A percentile compares a stretch with the other conserved stretches of the same genome.
phyloP scores from a whole-genome alignment of 2,888 invertebrate species.

The Dasypolia templi region DNA sequence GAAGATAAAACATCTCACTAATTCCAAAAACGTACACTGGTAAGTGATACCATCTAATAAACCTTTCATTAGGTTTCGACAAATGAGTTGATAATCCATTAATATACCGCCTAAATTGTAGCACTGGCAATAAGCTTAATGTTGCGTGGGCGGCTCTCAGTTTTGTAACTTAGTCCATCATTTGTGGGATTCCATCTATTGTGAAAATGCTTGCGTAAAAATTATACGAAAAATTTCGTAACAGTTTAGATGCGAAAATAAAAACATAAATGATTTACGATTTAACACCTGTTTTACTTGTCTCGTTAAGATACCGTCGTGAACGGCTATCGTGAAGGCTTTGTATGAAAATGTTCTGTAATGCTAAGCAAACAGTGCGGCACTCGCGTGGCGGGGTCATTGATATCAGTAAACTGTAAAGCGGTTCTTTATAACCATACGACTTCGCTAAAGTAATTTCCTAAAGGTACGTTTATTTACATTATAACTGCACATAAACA shows the following conservation, averaged over 20 bases:
- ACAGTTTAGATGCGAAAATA: conserved; percentile 33
- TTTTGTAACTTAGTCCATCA: conserved; percentile 40
- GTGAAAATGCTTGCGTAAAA: conserved; percentile 43
- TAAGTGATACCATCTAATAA: conserved; percentile 34
- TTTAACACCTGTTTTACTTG: conserved; percentile 63
- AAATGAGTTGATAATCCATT: conserved; percentile 45
- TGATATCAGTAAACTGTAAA: conserved; percentile 70
- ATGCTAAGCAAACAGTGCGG: conserved; percentile 70
- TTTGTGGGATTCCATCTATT: conserved; percentile 40
- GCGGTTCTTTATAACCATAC: conserved; percentile 67
- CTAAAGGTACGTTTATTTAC: conserved; percentile 56
- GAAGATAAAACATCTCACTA: conserved; percentile 14
- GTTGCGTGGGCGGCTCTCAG: conserved; percentile 39
- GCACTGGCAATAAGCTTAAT: conserved; percentile 35
- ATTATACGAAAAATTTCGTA: conserved; percentile 18
- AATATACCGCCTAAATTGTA: conserved; percentile 30
- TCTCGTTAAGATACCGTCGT: conserved; percentile 61
- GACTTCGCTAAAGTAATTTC: conserved; percentile 63
- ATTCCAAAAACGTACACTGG: conserved; percentile 18
- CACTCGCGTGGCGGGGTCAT: conserved; percentile 70
- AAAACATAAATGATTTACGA: conserved; percentile 60
- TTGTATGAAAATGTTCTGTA: conserved; percentile 64
- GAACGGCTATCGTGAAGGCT: conserved; percentile 42
- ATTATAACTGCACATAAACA: conserved; percentile 56
- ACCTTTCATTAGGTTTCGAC: conserved; percentile 34